Base-by-base conservation (phyloP, 2,113 vertebrate species). In the Chelonoidis abingdonii region DNA sequence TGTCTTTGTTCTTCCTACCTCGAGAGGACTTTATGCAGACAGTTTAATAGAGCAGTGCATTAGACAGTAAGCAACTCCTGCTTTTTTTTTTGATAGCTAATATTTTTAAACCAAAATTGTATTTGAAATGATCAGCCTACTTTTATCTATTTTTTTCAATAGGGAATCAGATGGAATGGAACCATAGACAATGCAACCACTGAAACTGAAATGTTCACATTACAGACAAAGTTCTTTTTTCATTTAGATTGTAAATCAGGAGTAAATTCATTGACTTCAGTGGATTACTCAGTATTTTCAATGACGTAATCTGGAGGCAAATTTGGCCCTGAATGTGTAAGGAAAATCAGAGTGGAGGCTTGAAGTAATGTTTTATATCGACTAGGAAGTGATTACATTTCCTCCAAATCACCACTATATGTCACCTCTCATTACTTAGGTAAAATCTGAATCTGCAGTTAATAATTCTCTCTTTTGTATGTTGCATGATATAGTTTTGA, bases 271-370 rank as follows among this genome's bases (percentile, higher is more conserved):
- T 87, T 92, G 86, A 79, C 57, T 95, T 93, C 90, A 95, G 83
- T 95, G 75, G 83, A 97, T 90, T 94, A 89, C 94, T 95, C 92
- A 97, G 95, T 92, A 97, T 95, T 97, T 97, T 86, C 92, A 94
- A 86, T 95, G 95, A 97, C 93, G 96, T 97, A 96, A 97, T 97
- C 95, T 96, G 88, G 87, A 95, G 54, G 85, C 95, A 31, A 93
- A 97, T 96, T 89, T 97, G 94, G 93, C 65, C 95, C 96, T 69
- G 86, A 86, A 91, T 85, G 85, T 50, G 21, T 88, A 91, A 92
- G 87, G 87, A 87, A 69, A 38, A 16, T 35, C 62, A n/a, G 35
- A 69, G 8, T 72, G 65, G n/a, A 19, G 7, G 16, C 5, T 89
- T 6, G 1, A 82, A 82, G 92, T 89, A 94, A 85, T 93, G 90